Base-by-base conservation (phyloP, 2,113 vertebrate species). In the Sinocyclocheilus anophthalmus region DNA sequence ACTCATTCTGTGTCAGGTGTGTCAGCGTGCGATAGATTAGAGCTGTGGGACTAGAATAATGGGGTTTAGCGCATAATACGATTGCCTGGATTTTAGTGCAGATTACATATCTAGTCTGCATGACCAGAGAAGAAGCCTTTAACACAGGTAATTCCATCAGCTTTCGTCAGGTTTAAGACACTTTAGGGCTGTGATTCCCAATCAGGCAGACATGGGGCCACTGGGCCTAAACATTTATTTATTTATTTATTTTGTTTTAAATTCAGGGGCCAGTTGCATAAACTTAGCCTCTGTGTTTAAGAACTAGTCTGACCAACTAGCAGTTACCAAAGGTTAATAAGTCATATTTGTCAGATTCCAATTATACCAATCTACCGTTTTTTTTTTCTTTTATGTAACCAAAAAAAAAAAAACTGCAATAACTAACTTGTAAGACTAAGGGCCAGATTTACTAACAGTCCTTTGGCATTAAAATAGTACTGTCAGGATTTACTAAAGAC, bases 1-100 rank as follows among this genome's bases (percentile, higher is more conserved):
- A 11, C 42, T 48, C n/a, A 6, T 76, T 67, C 73, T 76, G 57
- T 76, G 75, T 84, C 75, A 88, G 81, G 45, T 88, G 63, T 82
- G 83, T 75, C 61, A 50, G 53, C 7, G 76, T 57, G 59, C 33
- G 48, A 76, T 76, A 80, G 72, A 88, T 88, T 84, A 80, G 11
- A 45, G 78, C 73, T 50, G 78, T 16, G 75, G 83, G 78, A 70
- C 63, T 72, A 57, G 61, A 81, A 86, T 73, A 75, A 77, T 79
- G 48, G 65, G 87, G 61, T 85, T 84, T 72, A 81, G 53, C 65
- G 53, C 26, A 18, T 89, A 87, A 89, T 87, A 82, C 73, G 72
- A 87, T 85, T 89, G 30, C 59, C 30, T 72, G 67, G 76, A 80
- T 87, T 76, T 85, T 81, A 50, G 37, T 61, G 77, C 70, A 82